These are phyloP conservation scores for Dermatemys mawii DNA, from an alignment of 2,113 vertebrate species.

Conservation along the genomic window DNA sequence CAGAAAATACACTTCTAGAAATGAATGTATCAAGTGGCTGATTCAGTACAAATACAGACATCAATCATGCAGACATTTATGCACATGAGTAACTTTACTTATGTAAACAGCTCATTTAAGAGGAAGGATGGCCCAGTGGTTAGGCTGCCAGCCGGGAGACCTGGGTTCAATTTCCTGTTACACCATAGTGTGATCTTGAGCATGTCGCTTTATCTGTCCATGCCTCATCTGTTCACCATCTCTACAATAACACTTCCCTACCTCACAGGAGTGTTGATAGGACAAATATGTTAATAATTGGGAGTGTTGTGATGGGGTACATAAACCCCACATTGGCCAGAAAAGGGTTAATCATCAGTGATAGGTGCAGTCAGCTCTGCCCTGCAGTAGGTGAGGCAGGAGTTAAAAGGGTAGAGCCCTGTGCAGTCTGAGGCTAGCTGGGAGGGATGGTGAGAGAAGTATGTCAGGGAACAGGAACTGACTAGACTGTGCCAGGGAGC, in stretches of 20 bases:
- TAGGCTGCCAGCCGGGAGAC: neutral
- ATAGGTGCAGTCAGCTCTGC: neutral
- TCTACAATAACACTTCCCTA: neutral
- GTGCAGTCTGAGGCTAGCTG: neutral
- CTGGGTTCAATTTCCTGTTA: neutral
- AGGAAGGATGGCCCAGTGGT: neutral
- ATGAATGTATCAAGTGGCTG: neutral
- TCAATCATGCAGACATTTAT: neutral
- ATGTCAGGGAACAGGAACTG: neutral
- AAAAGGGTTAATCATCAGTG: neutral
- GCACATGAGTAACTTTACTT: neutral
- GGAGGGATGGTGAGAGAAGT: neutral
- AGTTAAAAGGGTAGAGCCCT: neutral
- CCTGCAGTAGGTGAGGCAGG: neutral
- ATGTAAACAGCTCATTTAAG: neutral
- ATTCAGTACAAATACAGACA: conserved; percentile 15
- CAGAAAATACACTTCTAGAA: conserved; percentile 48
- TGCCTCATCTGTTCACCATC: neutral
- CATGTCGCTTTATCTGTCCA: neutral
- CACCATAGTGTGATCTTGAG: neutral
- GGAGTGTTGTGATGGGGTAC: neutral
- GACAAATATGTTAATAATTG: neutral
- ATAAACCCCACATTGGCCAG: neutral
- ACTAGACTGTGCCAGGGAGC: neutral
- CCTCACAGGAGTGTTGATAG: neutral